A percentile compares a stretch with the other conserved stretches of the same genome.
phyloP scores from a whole-genome alignment of 2,113 vertebrate genomes.

The Myotis brandtii region DNA sequence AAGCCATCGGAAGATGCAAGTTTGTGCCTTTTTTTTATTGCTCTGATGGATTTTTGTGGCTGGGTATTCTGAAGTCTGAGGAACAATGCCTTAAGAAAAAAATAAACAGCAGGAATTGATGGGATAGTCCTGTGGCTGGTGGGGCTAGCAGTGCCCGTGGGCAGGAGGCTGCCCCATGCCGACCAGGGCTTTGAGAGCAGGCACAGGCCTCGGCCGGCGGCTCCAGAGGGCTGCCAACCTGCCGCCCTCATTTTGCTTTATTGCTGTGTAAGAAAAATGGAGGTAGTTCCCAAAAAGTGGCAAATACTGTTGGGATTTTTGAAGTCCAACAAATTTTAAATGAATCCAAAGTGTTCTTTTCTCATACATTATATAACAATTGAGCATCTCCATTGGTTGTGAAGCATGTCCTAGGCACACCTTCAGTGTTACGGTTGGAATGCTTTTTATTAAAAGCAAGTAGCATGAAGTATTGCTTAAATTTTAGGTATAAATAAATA shows the following conservation, averaged over 20 bases:
- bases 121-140: constrained; percentile 78
- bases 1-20: constrained; percentile 89
- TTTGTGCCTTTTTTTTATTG: constrained; percentile 91
- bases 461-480: constrained; percentile 90
- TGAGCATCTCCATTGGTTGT: constrained; percentile 83
- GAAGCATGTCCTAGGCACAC: constrained; percentile 86
- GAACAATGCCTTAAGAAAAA: constrained; percentile 91
- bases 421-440: constrained; percentile 86
- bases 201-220: fast-evolving
- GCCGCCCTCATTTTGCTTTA: constrained; percentile 80
- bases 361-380: constrained; percentile 75
- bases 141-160: constrained; percentile 68
- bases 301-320: constrained; percentile 86
- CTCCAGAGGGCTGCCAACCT: constrained; percentile 51
- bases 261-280: constrained; percentile 77
- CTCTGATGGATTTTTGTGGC: constrained; percentile 88
- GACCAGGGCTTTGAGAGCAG: not conserved
- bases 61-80: constrained; percentile 88
- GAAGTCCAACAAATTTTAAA: constrained; percentile 82
- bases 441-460: constrained; percentile 90
- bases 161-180: not conserved
- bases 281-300: constrained; percentile 86
- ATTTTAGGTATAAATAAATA: constrained; percentile 87
- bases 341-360: constrained; percentile 84
- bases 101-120: constrained; percentile 75